phyloP scores from a whole-genome alignment of 1,140 invertebrate species.

The Aphaenogaster rudis region DNA sequence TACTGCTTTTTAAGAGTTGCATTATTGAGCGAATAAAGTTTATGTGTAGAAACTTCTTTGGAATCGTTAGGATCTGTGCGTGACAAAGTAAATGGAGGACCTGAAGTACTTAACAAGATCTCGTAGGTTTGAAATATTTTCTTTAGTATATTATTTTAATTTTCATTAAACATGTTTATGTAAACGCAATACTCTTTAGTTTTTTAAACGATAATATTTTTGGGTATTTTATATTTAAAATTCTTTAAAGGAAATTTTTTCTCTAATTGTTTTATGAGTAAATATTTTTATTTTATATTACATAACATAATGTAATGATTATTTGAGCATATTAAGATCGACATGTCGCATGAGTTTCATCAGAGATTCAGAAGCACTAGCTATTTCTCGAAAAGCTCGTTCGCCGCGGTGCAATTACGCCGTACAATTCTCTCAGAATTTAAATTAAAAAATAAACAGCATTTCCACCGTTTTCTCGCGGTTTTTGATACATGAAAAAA shows the following conservation, averaged over 20 bases:
- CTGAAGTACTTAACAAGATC: neutral
- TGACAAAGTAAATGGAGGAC: neutral
- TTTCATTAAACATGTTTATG: neutral
- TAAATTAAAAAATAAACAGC: constrained; percentile 60
- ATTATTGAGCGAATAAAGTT: neutral
- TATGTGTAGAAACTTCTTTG: neutral
- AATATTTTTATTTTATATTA: neutral
- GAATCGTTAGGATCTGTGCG: neutral
- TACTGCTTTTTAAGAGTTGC: neutral
- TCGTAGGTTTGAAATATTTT: neutral
- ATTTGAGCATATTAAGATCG: neutral
- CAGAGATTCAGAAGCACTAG: neutral
- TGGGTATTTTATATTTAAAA: neutral
- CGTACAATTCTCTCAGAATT: constrained; percentile 37
- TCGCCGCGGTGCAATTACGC: neutral
- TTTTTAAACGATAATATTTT: neutral
- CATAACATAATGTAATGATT: neutral
- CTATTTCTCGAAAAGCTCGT: neutral
- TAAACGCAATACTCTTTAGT: neutral
- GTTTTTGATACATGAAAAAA: neutral
- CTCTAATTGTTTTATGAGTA: neutral
- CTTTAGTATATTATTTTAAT: neutral
- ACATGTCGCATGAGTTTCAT: neutral
- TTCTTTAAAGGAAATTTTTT: neutral
- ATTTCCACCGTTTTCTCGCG: constrained; percentile 8